These are phyloP conservation scores for Zaprionus camerounensis DNA, from an alignment of 1,140 invertebrate species.

Conservation along the genomic window DNA sequence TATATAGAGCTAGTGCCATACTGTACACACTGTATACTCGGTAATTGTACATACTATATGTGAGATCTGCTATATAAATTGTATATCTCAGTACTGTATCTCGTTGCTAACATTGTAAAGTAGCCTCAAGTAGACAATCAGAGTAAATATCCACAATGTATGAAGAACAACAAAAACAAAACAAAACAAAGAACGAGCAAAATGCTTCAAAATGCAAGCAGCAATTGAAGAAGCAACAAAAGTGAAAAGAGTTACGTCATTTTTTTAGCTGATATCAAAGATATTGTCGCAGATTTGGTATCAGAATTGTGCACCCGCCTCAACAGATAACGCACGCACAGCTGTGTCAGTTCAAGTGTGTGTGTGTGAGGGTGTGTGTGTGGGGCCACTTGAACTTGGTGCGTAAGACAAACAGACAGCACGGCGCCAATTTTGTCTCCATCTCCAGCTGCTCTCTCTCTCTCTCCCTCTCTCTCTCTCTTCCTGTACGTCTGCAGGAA, in stretches of 20 bases:
- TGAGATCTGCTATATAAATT: too few species aligned
- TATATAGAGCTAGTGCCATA: background rate
- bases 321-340: conserved; percentile 26
- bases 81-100: conserved; percentile 9
- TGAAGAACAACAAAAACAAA: conserved; percentile 19
- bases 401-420: conserved; percentile 6
- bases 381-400: conserved; percentile 69
- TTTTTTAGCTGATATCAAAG: conserved; percentile 84
- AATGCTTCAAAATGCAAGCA: conserved; percentile 36
- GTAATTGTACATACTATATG: conserved; percentile 24
- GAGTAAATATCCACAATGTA: conserved; percentile 13
- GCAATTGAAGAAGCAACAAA: conserved; percentile 52
- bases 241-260: conserved; percentile 84
- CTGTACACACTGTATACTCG: conserved; percentile 16
- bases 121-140: conserved; percentile 23
- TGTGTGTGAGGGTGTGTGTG: conserved; percentile 1
- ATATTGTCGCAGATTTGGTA: conserved; percentile 84
- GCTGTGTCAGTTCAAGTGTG: background rate
- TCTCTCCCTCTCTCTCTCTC: background rate
- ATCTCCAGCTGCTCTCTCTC: background rate
- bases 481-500: too few species aligned
- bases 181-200: conserved; percentile 60
- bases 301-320: conserved; percentile 80
- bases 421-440: background rate
- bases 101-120: conserved; percentile 50